Evolutionary conservation across 2,888 invertebrate species (phyloP).

Genomic region (Cheilosia variabilis): DNA sequence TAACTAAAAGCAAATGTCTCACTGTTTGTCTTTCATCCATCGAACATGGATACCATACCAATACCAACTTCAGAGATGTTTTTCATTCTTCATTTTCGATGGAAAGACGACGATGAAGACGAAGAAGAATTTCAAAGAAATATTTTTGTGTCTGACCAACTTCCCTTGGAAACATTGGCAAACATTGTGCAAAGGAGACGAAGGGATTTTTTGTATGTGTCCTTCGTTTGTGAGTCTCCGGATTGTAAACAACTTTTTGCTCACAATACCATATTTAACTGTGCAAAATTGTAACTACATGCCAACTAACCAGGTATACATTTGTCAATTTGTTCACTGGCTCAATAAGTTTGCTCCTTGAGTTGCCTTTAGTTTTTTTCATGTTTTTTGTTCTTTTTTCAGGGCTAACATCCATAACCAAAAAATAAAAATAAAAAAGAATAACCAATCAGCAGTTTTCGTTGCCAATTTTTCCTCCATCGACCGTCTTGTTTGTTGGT

Average conservation of each 20-base stretch:
- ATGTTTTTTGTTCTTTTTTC: not conserved
- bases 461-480: slow-evolving; percentile 49
- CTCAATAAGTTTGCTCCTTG: slow-evolving; percentile 32
- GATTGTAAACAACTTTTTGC: slow-evolving; percentile 62
- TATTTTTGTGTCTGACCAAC: slow-evolving; percentile 36
- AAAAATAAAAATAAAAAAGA: slow-evolving; percentile 12
- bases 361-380: not conserved
- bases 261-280: slow-evolving; percentile 34
- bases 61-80: slow-evolving; percentile 24
- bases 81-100: slow-evolving; percentile 13
- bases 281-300: slow-evolving; percentile 57
- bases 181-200: slow-evolving; percentile 8
- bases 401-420: slow-evolving; percentile 52
- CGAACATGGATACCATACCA: slow-evolving; percentile 5
- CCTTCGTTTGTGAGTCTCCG: slow-evolving; percentile 54
- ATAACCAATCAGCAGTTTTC: slow-evolving; percentile 71
- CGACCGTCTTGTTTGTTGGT: slow-evolving; percentile 60
- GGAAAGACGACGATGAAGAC: not conserved
- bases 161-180: slow-evolving; percentile 7
- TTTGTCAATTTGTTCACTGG: slow-evolving; percentile 59
- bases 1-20: slow-evolving; percentile 32
- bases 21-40: slow-evolving; percentile 51
- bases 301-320: slow-evolving; percentile 64
- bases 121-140: slow-evolving; percentile 5
- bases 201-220: not conserved